Evolutionary conservation across 2,888 invertebrate genomes (phyloP).

Genomic region (Hemaris fuciformis): DNA sequence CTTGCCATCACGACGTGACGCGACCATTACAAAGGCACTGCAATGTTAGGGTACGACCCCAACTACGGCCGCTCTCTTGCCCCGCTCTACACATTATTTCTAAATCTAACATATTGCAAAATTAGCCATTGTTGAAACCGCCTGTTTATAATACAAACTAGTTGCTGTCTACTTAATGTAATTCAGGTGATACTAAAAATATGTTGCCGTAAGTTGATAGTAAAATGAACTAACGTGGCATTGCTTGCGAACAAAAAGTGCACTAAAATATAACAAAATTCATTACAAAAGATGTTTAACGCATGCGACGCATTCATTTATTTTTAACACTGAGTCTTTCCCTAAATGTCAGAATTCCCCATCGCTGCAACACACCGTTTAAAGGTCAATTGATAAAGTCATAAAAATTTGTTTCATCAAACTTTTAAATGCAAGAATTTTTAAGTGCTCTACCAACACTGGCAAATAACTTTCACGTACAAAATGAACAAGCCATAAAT

Average conservation of each 20-base stretch:
- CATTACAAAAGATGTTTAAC: neutral
- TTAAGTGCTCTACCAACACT: neutral
- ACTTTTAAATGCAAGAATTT: neutral
- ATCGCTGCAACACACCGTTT: neutral
- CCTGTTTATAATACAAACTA: neutral
- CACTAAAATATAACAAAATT: neutral
- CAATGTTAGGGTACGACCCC: neutral
- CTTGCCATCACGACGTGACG: neutral
- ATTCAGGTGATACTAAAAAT: neutral
- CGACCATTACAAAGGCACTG: neutral
- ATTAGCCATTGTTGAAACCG: neutral
- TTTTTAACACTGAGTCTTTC: neutral
- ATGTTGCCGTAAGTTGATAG: no score
- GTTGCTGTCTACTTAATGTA: neutral
- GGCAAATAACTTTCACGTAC: neutral
- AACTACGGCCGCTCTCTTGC: neutral
- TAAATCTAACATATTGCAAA: neutral
- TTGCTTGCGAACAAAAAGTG: no score
- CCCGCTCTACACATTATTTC: neutral
- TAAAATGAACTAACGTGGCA: no score
- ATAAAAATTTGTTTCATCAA: neutral
- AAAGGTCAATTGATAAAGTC: slow-evolving; percentile 3
- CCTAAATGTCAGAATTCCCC: neutral
- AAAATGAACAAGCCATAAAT: neutral
- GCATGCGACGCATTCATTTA: neutral